phyloP scores from a whole-genome alignment of 2,888 invertebrate species.

The Chaitophorus viminalis region DNA sequence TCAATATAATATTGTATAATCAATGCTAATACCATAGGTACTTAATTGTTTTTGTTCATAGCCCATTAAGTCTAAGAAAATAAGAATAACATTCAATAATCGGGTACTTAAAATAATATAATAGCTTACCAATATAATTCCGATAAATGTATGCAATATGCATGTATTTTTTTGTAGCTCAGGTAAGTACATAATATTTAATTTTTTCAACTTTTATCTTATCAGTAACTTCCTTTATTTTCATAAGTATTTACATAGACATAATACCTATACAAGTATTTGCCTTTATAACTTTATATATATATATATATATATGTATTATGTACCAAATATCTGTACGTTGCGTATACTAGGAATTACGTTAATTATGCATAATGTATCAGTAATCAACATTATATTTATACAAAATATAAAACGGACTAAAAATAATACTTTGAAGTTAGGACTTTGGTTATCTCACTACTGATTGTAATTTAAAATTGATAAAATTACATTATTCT shows the following conservation, averaged over 20 bases:
- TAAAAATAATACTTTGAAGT: no score
- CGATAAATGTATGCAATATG: neutral
- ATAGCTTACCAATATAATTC: neutral
- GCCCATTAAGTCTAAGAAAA: neutral
- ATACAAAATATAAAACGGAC: neutral
- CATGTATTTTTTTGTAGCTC: neutral
- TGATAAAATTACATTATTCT: no score
- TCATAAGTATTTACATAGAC: neutral
- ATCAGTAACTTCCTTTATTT: neutral
- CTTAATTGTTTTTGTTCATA: neutral
- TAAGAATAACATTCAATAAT: neutral
- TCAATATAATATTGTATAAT: no score
- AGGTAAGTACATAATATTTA: neutral
- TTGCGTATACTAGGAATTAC: no score
- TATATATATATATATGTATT: no score
- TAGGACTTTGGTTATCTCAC: neutral
- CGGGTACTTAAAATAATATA: neutral
- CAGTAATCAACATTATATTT: neutral
- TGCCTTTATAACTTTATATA: neutral
- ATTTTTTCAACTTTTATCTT: neutral
- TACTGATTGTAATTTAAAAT: neutral
- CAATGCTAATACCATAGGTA: no score
- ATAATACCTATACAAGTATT: neutral
- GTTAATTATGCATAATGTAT: neutral
- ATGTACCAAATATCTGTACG: no score